A percentile compares a stretch with the other conserved stretches of the same genome.
These are phyloP conservation scores for Drosophila malerkotliana DNA, from an alignment of 1,140 invertebrate genomes.

Conservation along the genomic window DNA sequence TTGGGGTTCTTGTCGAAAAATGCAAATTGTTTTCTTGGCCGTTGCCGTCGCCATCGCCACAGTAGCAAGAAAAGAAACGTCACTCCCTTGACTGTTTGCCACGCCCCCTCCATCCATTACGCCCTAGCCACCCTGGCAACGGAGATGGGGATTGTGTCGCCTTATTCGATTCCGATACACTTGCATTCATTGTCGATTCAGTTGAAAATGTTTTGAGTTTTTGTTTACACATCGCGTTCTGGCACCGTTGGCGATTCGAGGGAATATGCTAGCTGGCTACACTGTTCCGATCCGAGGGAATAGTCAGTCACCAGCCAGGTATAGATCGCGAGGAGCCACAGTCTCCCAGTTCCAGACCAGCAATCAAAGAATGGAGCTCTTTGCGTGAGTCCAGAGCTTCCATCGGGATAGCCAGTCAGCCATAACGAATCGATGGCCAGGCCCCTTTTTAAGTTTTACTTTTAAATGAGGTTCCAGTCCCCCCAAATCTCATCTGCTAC, in stretches of 20 bases:
- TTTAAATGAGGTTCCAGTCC: conserved; percentile 16
- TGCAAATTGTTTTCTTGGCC: conserved; percentile 67
- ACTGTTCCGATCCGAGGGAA: conserved; percentile 4
- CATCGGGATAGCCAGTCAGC: conserved; percentile 27
- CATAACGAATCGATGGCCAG: conserved; percentile 1
- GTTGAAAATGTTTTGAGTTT: conserved; percentile 61
- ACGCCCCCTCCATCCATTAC: conserved; percentile 7
- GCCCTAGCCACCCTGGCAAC: conserved; percentile 26
- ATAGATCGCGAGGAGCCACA: conserved; percentile 18
- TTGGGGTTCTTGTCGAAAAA: conserved; percentile 38
- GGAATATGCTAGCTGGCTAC: conserved; percentile 3
- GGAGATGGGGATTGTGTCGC: background rate
- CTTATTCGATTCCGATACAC: conserved; percentile 33
- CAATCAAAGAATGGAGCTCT: conserved; percentile 47
- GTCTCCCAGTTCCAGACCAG: background rate
- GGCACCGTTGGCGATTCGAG: conserved; percentile 28
- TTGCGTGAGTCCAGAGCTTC: conserved; percentile 54
- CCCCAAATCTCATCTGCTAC: conserved; percentile 30
- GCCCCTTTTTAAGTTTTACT: background rate
- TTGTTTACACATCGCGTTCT: conserved; percentile 60
- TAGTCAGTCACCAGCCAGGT: background rate
- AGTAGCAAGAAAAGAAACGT: conserved; percentile 18
- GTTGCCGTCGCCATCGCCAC: conserved; percentile 34
- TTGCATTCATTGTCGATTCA: conserved; percentile 42
- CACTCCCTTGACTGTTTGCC: conserved; percentile 2